Evolutionary conservation across 2,113 vertebrate species (phyloP), one percentile per base, ranked within the genome.

Genomic region (Aegotheles bennettii): DNA sequence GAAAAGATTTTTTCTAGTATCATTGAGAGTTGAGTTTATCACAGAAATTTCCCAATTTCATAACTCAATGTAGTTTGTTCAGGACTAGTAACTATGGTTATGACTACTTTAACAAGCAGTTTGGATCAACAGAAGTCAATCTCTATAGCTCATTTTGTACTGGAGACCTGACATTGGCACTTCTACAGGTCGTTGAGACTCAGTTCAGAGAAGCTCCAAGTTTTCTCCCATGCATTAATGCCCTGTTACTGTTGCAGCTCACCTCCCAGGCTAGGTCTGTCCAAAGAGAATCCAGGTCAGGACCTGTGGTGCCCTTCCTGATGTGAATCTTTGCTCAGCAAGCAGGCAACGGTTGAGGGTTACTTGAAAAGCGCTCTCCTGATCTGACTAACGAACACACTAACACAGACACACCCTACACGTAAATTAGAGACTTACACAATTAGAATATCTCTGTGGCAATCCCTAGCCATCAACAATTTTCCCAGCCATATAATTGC

Each of bases 401-500:
- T 47, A 47, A 61, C 43, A 80, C 42, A 81, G 94, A 81, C 80
- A 95, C 89, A 75, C 93, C 94, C 76, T 60, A 6, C 1, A 19
- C 2, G 6, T 29, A 89, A 86, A 94, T 93, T 94, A 86, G 64
- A 92, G 76, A 84, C 13, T 67, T 86, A 87, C 15, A 84, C 60
- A 70, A 84, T 84, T 94, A 91, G 88, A 96, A 73, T 95, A 92
- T 93, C 95, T 96, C 84, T 84, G 89, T 14, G 56, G 93, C 67
- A 95, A 95, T 92, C 80, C 86, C 1, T 6, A 90, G 42, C 64
- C 56, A 94, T 81, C 76, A 84, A 78, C 11, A 4, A 89, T 84
- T 94, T 96, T 95, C 93, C 90, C 91, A 97, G 93, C 89, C 86
- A 56, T 93, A 80, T 89, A 94, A 96, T 92, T 96, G 89, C 76